A percentile compares a stretch with the other conserved stretches of the same genome.
phyloP scores from a whole-genome alignment of 2,888 invertebrate genomes.

The Tribolium freemani region DNA sequence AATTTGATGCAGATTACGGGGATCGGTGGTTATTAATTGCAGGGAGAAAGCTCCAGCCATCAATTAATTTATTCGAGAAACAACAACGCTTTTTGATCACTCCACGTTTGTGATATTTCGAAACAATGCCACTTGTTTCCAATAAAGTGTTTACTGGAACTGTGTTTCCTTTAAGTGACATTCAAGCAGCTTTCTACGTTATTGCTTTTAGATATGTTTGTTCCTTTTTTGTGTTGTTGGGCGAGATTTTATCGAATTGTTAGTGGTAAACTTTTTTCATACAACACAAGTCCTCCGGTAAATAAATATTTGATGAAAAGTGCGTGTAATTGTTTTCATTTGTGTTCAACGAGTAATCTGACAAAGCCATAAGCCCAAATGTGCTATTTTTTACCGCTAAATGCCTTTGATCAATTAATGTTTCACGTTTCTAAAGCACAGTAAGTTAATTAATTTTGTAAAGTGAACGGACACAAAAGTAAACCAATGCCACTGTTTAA shows the following conservation, averaged over 20 bases:
- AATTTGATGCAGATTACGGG: conserved; percentile 9
- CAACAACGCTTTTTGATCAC: neutral
- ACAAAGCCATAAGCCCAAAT: too few relatives aligned
- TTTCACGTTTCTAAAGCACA: too few relatives aligned
- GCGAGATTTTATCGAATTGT: neutral
- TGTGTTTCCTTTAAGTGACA: neutral
- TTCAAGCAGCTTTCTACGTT: neutral
- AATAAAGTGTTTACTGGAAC: neutral
- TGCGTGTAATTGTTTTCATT: too few relatives aligned
- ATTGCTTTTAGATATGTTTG: neutral
- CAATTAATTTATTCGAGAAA: neutral
- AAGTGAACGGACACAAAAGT: too few relatives aligned
- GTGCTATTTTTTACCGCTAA: too few relatives aligned
- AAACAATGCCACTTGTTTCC: neutral
- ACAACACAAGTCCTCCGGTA: too few relatives aligned
- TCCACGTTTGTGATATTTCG: neutral
- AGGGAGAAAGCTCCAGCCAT: neutral
- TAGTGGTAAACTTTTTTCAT: neutral
- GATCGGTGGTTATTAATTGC: conserved; percentile 20
- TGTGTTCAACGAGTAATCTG: too few relatives aligned
- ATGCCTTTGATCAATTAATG: too few relatives aligned
- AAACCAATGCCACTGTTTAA: too few relatives aligned
- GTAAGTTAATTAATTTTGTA: too few relatives aligned
- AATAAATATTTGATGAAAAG: too few relatives aligned
- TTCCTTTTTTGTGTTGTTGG: neutral